phyloP scores from a whole-genome alignment of 2,888 invertebrate genomes.

The Drosophila villosipedis region DNA sequence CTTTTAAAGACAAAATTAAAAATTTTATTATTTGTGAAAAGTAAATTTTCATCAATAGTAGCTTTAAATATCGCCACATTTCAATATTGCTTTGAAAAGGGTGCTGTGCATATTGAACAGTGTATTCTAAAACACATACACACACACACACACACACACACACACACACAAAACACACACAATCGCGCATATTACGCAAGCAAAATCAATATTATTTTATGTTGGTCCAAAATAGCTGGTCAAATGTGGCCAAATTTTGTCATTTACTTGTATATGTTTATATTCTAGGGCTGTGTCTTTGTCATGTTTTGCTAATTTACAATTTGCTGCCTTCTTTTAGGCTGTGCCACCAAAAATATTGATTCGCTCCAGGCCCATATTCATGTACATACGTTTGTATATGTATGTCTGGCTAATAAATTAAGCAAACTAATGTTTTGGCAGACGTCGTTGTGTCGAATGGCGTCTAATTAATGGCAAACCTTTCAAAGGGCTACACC shows the following conservation, averaged over 20 bases:
- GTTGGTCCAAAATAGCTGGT: constrained; percentile 24
- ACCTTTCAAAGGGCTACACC: constrained; percentile 78
- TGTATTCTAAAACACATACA: constrained; percentile 17
- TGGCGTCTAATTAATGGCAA: constrained; percentile 76
- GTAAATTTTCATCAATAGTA: not conserved
- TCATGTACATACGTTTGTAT: not conserved
- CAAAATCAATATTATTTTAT: constrained; percentile 55
- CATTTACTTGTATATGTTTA: not conserved
- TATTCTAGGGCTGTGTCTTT: constrained; percentile 4
- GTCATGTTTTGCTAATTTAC: constrained; percentile 40
- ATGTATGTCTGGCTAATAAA: constrained; percentile 64
- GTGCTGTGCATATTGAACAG: constrained; percentile 6
- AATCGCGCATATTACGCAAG: constrained; percentile 22
- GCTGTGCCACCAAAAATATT: constrained; percentile 32
- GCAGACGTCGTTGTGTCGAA: constrained; percentile 59
- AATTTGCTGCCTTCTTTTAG: constrained; percentile 29
- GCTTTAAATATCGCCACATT: not conserved
- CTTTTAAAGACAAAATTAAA: not conserved
- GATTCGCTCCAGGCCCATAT: constrained; percentile 28
- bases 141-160: not conserved
- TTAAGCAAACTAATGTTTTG: constrained; percentile 74
- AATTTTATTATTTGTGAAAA: not conserved
- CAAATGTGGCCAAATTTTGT: constrained; percentile 34
- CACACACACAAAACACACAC: not conserved
- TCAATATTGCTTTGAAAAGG: constrained; percentile 2